Conservation (phyloP, 2,888 invertebrate species). For the Eumerus sabulonum region DNA sequence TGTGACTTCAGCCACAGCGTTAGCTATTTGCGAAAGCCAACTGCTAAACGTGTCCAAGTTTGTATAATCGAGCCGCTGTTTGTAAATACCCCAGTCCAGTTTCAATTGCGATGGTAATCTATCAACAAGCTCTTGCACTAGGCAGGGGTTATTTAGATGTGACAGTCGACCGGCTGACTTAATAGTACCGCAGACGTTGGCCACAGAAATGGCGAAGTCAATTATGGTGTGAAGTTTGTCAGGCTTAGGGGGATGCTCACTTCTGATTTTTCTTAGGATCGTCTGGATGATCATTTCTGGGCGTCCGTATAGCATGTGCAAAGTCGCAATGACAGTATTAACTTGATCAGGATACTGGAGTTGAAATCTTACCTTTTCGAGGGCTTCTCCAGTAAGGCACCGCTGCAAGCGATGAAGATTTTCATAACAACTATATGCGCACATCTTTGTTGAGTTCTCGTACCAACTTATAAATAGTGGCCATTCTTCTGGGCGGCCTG, state of each 20-base stretch:
- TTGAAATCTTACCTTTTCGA: conserved; percentile 1
- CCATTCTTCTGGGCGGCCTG: conserved; percentile 30
- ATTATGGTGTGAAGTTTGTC: conserved; percentile 23
- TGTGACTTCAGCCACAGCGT: conserved; percentile 2
- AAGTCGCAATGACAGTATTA: conserved; percentile 1
- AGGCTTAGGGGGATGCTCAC: conserved; percentile 1
- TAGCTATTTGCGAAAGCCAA: conserved; percentile 4
- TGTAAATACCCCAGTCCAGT: conserved; percentile 17
- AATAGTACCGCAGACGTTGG: conserved; percentile 15
- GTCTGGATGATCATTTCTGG: conserved; percentile 11
- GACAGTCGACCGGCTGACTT: background rate
- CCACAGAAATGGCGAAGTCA: conserved; percentile 2
- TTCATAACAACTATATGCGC: conserved; percentile 13
- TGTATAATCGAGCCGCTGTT: background rate
- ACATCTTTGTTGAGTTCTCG: conserved; percentile 7
- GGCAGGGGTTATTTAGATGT: conserved; percentile 15
- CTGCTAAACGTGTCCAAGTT: conserved; percentile 6
- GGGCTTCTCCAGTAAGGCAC: conserved; percentile 21
- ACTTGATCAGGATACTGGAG: conserved; percentile 16
- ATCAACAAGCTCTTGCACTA: conserved; percentile 12
- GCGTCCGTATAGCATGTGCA: conserved; percentile 13
- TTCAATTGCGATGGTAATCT: conserved; percentile 17
- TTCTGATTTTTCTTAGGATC: conserved; percentile 8
- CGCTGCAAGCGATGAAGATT: conserved; percentile 24
- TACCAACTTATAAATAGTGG: conserved; percentile 31